Conservation (phyloP, 2,113 vertebrate species). For the Clarias macrocephalus region DNA sequence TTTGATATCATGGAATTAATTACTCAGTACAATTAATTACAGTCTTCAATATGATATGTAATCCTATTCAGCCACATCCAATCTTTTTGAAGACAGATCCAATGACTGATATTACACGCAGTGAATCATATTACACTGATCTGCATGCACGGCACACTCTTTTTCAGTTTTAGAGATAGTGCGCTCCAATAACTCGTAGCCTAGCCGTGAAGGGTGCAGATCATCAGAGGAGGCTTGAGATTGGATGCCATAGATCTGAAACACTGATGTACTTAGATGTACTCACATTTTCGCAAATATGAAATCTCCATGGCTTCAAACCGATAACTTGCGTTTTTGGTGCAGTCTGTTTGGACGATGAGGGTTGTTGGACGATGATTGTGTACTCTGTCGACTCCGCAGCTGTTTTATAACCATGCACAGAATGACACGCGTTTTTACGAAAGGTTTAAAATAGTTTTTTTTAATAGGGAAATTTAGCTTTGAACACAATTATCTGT, state of each 20-base stretch:
- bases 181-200: conserved; percentile 18
- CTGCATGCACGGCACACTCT: conserved; percentile 28
- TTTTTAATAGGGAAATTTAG: no score
- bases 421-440: not conserved
- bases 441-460: not conserved
- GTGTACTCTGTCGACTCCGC: conserved; percentile 46
- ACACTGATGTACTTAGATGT: conserved; percentile 31
- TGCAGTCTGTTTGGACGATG: not conserved
- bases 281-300: conserved; percentile 16
- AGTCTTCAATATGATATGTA: conserved; percentile 31
- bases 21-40: conserved; percentile 38
- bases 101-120: conserved; percentile 37
- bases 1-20: conserved; percentile 40
- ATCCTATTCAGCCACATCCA: conserved; percentile 44
- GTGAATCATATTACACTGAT: conserved; percentile 26
- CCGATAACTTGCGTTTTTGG: not conserved
- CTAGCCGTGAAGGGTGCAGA: conserved; percentile 14
- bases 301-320: conserved; percentile 25
- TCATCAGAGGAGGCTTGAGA: conserved; percentile 7
- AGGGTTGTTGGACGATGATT: conserved; percentile 35
- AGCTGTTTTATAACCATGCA: conserved; percentile 40
- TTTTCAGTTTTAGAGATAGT: conserved; percentile 18
- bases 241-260: conserved; percentile 14
- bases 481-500: not conserved
- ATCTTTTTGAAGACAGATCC: conserved; percentile 30